Evolutionary conservation across 2,888 invertebrate genomes (phyloP).

Genomic region (Limnephilus lunatus): DNA sequence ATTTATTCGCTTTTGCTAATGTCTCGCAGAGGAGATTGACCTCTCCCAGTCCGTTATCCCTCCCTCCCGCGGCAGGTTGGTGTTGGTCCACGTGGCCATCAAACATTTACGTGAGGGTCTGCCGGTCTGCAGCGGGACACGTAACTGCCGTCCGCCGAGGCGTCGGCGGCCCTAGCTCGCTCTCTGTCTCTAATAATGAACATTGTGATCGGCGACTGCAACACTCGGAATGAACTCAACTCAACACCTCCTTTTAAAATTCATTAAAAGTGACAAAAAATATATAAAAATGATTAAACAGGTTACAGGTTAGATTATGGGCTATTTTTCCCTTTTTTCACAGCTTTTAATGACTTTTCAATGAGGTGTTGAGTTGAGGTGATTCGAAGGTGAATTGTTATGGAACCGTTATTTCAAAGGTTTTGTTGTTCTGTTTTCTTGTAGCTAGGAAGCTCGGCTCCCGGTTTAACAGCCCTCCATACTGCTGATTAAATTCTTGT

Average conservation of each 20-base stretch:
- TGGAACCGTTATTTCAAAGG: neutral
- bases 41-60: neutral
- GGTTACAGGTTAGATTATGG: too few species aligned
- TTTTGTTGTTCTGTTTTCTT: neutral
- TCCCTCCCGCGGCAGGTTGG: neutral
- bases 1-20: conserved; percentile 2
- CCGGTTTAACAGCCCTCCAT: too few species aligned
- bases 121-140: conserved; percentile 21
- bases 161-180: neutral
- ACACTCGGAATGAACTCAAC: too few species aligned
- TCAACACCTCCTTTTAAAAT: too few species aligned
- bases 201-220: neutral
- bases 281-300: too few species aligned
- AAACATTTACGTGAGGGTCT: conserved; percentile 40
- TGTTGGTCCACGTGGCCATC: conserved; percentile 52
- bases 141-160: conserved; percentile 25
- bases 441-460: neutral
- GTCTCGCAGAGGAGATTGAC: neutral
- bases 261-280: too few species aligned
- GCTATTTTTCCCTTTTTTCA: too few species aligned
- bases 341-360: too few species aligned
- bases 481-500: too few species aligned
- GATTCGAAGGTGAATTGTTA: too few species aligned
- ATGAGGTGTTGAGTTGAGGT: too few species aligned
- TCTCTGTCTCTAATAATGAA: neutral